Base-by-base conservation (phyloP, 2,797 vertebrate genomes). In the Rhincodon typus region DNA sequence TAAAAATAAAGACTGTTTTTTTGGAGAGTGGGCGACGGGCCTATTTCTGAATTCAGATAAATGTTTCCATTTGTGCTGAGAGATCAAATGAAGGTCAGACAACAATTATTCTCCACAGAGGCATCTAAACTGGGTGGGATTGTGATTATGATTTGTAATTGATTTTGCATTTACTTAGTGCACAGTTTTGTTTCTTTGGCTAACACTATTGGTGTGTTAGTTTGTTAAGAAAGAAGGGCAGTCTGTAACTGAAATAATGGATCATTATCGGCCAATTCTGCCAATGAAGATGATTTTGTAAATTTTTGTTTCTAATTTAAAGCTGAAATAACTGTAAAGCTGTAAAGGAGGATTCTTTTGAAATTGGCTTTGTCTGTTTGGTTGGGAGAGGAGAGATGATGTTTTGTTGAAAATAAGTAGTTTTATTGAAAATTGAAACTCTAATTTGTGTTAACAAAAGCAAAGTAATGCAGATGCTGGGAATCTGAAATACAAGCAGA, bases 11-110 rank as follows among this genome's bases (percentile, higher is more conserved):
- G 27, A 10, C 69, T 94, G 50, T 74, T 19, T 46, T 50, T 34
- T 70, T 77, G 70, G 70, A 50, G 93, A 70, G 67, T 74, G 93
- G 93, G 67, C 93, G 46, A 77, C n/a, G 46, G 62, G 90, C 70
- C 46, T 21, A 57, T n/a, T 74, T 95, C 30, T 95, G 70, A 95
- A 77, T 57, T 72, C 67, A 50, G n/a, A 19, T 30, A 95, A 95
- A 95, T 25, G 21, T 53, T 95, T 95, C 46, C 70, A 77, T 77
- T 74, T 53, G 94, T 74, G 70, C 30, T 15, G 42, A 34, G 46
- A 72, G 34, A 15, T 13, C 25, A 53, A 53, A 17, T 95, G 21
- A 94, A 72, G 93, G 38, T 42, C 34, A 62, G 66, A 21, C 19
- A 93, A 34, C 19, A 42, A 93, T 42, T 93, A 69, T 69, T 23